Base-by-base conservation (phyloP, 2,113 vertebrate species). In the Heptranchias perlo region DNA sequence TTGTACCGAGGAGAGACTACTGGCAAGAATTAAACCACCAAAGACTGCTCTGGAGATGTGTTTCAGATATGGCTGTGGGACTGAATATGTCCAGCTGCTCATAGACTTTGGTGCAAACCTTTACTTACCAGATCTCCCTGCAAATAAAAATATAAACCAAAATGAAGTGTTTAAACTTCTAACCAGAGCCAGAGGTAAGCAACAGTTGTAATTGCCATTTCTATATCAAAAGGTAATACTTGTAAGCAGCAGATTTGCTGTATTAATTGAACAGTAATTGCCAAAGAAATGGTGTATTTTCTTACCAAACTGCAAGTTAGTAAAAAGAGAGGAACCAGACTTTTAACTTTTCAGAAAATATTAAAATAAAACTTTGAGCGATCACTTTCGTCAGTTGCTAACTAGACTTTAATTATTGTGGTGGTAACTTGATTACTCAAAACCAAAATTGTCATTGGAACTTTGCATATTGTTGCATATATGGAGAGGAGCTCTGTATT, bases 61-160 rank as follows among this genome's bases (percentile, higher is more conserved):
- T 96, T 97, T 99, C 69, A 97, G 97, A 67, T 98, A 99, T 2
- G 98, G 99, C 96, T 99, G 98, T 94, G 97, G 96, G 39, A 93
- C 96, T 0, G 97, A 99, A 73, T 99, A 99, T 97, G 96, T 99
- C 73, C 97, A 98, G 95, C 97, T 99, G 67, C 98, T 99, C 96
- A 97, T 99, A 96, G 98, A 99, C 97, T 99, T 99, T 96, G 99
- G 99, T 96, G 99, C 99, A 94, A 98, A 99, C 0, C 97, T 99
- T 49, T 99, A 98, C 96, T 97, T 99, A 96, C 98, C 98, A 1
- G 96, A 96, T 0, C 39, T 99, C 31, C 96, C 97, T 0, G 96
- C 96, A 28, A 97, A 97, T 0, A 97, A 98, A 96, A 97, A 67
- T 0, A 98, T 97, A 0, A 97, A 98, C 62, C 97, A 96, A 97